These are phyloP conservation scores for Acromyrmex echinatior DNA, from an alignment of 1,140 invertebrate genomes.

Conservation along the genomic window DNA sequence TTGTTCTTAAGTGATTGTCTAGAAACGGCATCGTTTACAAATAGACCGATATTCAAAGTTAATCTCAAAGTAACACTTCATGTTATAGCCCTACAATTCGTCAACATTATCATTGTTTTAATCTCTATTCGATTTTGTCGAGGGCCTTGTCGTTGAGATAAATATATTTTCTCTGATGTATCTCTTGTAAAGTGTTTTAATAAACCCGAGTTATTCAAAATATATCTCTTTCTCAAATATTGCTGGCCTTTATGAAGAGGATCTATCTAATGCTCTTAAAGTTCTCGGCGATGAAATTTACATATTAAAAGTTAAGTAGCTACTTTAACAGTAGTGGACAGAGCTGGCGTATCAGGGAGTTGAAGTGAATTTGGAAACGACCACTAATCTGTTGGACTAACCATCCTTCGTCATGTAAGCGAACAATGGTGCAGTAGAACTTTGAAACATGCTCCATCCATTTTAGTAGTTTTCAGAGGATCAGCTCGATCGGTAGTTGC, in stretches of 20 bases:
- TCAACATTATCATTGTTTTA: not conserved
- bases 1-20: constrained; percentile 59
- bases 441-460: constrained; percentile 65
- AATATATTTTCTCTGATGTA: not conserved
- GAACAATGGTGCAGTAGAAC: constrained; percentile 52
- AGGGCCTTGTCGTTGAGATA: not conserved
- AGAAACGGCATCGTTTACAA: constrained; percentile 42
- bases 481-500: constrained; percentile 30
- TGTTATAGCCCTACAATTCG: not conserved
- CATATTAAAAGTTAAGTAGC: constrained; percentile 56
- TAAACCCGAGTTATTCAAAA: constrained; percentile 24
- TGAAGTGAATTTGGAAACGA: constrained; percentile 59
- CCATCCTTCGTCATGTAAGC: constrained; percentile 28
- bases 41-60: constrained; percentile 33
- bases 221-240: constrained; percentile 12
- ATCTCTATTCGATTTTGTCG: not conserved
- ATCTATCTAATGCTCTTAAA: constrained; percentile 13
- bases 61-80: not conserved
- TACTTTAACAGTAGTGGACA: constrained; percentile 52
- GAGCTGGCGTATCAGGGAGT: constrained; percentile 26
- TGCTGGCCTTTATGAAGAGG: not conserved
- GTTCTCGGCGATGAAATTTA: constrained; percentile 28
- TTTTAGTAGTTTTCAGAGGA: constrained; percentile 53
- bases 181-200: not conserved
- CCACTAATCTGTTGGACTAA: constrained; percentile 60